Conservation (phyloP, 2,888 invertebrate species). For the Hypomecis punctinalis region DNA sequence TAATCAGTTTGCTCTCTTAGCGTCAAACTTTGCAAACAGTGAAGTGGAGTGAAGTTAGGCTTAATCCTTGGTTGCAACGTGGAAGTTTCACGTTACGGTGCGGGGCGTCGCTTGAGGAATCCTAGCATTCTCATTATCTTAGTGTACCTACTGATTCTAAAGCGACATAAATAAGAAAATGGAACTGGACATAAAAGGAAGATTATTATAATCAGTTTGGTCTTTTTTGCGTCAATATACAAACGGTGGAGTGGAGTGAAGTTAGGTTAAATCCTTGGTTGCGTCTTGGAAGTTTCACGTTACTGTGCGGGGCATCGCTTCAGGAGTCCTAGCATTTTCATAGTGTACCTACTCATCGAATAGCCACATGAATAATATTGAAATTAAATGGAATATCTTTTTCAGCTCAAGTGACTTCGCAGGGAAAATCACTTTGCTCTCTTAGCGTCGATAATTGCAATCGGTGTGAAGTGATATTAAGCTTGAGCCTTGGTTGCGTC, state of each 20-base stretch:
- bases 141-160: too few relatives aligned
- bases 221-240: conserved; percentile 33
- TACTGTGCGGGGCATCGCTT: conserved; percentile 5
- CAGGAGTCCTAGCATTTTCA: neutral
- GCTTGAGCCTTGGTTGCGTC: too few relatives aligned
- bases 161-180: too few relatives aligned
- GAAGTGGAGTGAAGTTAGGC: conserved; percentile 1
- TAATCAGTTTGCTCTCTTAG: conserved; percentile 34
- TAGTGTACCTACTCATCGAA: too few relatives aligned
- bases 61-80: too few relatives aligned
- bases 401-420: conserved; percentile 39
- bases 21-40: conserved; percentile 35
- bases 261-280: conserved; percentile 6
- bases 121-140: too few relatives aligned
- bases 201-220: conserved; percentile 40
- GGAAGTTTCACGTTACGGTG: too few relatives aligned
- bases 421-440: conserved; percentile 3
- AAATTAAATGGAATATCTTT: conserved; percentile 42
- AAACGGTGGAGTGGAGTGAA: conserved; percentile 15
- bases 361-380: too few relatives aligned
- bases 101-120: too few relatives aligned
- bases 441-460: too few relatives aligned
- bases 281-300: conserved; percentile 7
- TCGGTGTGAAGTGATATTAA: too few relatives aligned
- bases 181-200: too few relatives aligned